Percentiles rank a stretch among this genome's conserved stretches.
phyloP scores from a whole-genome alignment of 2,888 invertebrate genomes.

The Drosophila greeni region DNA sequence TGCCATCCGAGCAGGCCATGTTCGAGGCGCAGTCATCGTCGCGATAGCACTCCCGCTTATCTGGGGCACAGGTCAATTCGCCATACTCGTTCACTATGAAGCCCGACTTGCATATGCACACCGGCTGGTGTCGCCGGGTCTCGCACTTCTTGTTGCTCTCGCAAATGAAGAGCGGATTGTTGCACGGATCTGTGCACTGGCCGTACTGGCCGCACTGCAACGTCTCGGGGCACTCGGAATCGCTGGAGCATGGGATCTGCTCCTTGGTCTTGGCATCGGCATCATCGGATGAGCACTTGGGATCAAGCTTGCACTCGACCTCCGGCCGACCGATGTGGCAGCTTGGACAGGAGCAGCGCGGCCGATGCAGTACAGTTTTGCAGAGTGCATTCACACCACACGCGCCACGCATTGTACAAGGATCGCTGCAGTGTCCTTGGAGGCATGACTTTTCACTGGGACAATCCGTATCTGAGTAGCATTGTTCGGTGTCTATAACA shows the following conservation, averaged over 20 bases:
- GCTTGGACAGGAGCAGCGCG: conserved; percentile 92
- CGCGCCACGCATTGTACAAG: conserved; percentile 91
- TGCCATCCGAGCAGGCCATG: conserved; percentile 89
- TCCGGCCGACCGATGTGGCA: conserved; percentile 92
- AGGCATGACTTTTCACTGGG: conserved; percentile 94
- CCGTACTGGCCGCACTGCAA: conserved; percentile 86
- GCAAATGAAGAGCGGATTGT: conserved; percentile 84
- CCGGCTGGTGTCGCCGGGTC: conserved; percentile 89
- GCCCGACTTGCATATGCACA: conserved; percentile 93
- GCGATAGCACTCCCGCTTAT: conserved; percentile 87
- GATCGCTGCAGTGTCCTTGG: conserved; percentile 93
- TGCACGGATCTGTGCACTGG: conserved; percentile 90
- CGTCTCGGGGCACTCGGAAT: conserved; percentile 86
- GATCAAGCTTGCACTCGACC: conserved; percentile 88
- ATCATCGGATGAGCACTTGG: conserved; percentile 83
- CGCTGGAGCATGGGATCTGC: conserved; percentile 82
- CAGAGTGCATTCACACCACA: conserved; percentile 95
- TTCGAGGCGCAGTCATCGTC: conserved; percentile 92
- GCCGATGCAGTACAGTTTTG: conserved; percentile 89
- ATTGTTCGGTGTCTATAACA: conserved; percentile 85
- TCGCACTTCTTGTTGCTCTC: conserved; percentile 91
- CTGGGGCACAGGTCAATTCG: conserved; percentile 91
- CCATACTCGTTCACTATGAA: conserved; percentile 92
- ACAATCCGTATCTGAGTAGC: conserved; percentile 94
- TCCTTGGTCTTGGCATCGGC: conserved; percentile 81